Evolutionary conservation across 1,140 invertebrate genomes (phyloP), one percentile per base, ranked within the genome.

Genomic region (Eumaeus atala): DNA sequence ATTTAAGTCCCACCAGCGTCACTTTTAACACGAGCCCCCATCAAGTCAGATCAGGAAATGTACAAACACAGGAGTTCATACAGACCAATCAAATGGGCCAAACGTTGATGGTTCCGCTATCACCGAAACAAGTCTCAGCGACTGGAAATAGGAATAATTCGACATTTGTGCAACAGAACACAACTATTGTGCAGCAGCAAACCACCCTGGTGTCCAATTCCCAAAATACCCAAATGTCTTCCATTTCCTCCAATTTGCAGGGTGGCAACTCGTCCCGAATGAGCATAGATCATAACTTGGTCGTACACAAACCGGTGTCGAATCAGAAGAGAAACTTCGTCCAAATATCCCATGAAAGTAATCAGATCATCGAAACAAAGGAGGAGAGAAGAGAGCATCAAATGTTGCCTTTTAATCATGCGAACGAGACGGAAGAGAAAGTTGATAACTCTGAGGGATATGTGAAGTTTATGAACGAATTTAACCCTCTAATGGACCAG

Each of bases 101-200:
- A 62, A 93, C 93, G 0, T 77, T 94, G 18, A 93, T 95, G 92
- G 92, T 95, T 4, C 92, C 94, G 9, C 90, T 94, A 44, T 91
- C 91, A 5, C 92, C 93, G 0, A 89, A 91, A 21, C 90, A 90
- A 51, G 90, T 91, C 1, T 88, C 90, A 5, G 88, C 90, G 0
- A 82, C 91, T 0, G 87, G 87, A 16, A 92, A 90, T 72, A 90
- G 93, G 61, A 91, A 92, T 52, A 93, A 93, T 57, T 93, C 92
- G 0, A 93, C 92, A 0, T 92, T 91, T 62, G 91, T 93, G 0
- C 92, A 92, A 56, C 91, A 93, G 58, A 93, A 93, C 56, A 93
- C 91, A 2, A 91, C 90, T 28, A 92, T 91, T 73, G 90, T 92
- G 14, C 89, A 90, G 54, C 89, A 90, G 33, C 90, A 90, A 70